Evolutionary conservation across 2,888 invertebrate genomes (phyloP).

Genomic region (Drosophila melanosoma): DNA sequence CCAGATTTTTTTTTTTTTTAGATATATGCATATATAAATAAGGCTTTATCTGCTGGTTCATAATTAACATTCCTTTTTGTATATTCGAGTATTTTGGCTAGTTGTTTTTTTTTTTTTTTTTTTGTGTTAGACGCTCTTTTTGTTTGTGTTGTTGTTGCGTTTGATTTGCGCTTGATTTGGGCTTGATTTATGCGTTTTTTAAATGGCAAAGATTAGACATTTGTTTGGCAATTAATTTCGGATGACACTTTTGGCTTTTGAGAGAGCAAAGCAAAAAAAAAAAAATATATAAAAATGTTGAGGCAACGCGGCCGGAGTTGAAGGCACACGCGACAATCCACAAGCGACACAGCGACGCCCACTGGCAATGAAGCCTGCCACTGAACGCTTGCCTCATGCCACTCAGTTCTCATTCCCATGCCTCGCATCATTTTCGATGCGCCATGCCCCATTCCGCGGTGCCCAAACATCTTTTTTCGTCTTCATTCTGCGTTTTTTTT

Average conservation of each 20-base stretch:
- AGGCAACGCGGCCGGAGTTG: slow-evolving; percentile 30
- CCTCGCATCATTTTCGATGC: slow-evolving; percentile 21
- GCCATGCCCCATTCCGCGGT: slow-evolving; percentile 9
- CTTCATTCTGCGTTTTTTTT: slow-evolving; percentile 24
- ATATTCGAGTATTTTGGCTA: neutral
- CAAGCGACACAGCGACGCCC: slow-evolving; percentile 35
- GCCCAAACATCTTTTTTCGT: slow-evolving; percentile 51
- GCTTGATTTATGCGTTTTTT: slow-evolving; percentile 79
- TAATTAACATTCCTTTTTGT: neutral
- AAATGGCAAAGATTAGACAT: slow-evolving; percentile 82
- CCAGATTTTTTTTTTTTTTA: neutral
- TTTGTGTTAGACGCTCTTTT: slow-evolving; percentile 7
- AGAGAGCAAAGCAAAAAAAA: slow-evolving; percentile 22
- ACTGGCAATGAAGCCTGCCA: slow-evolving; percentile 31
- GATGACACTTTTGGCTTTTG: slow-evolving; percentile 65
- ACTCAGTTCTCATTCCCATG: slow-evolving; percentile 8
- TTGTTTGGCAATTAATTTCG: slow-evolving; percentile 81
- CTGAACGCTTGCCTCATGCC: neutral
- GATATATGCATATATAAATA: neutral
- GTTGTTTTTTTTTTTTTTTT: slow-evolving; percentile 2
- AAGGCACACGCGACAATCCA: slow-evolving; percentile 41
- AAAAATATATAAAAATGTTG: slow-evolving; percentile 9
- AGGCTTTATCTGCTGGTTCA: neutral
- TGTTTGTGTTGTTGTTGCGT: slow-evolving; percentile 38
- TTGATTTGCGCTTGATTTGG: slow-evolving; percentile 77